Evolutionary conservation across 2,888 invertebrate genomes (phyloP), one percentile per base, ranked within the genome.

Genomic region (Plemyria rubiginata): DNA sequence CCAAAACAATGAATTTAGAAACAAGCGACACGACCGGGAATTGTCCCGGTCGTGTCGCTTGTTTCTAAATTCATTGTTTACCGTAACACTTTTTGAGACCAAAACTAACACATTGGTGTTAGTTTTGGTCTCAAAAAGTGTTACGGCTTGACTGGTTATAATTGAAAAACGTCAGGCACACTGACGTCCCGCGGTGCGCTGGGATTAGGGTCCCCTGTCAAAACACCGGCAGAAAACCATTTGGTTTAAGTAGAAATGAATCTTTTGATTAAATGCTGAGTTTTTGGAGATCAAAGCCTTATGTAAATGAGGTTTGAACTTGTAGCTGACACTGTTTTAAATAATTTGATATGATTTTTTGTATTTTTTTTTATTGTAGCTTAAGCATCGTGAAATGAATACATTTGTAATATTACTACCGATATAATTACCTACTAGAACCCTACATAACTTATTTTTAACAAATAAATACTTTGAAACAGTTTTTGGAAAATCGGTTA

Each of bases 181-280:
- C 81, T 72, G 86, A 82, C 87, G 84, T 85, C 89, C 89, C 86
- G 85, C 85, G 80, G 87, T 77, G 89, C 77, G 78, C 67, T 68
- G 70, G 84, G 86, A 86, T 85, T 86, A 87, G 88, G 89, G 87
- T 85, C 84, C 73, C 78, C 84, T 86, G 70, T 68, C 70, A 68
- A 69, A 67, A 70, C 61, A 52, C 55, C 63, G 65, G 60, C 66
- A 61, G 60, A 60, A 67, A 61, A 65, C 60, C 65, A 65, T 65
- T 65, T 61, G 60, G 57, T 54, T 60, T 58, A 61, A 54, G 60
- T 65, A 61, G 60, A 61, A 65, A 65, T 65, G 50, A 60, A 61
- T 65, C 65, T 65, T 65, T 65, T 57, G 60, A 58, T 57, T 65
- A 46, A 41, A 65, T 57, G 72, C 69, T 59, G 50, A 68, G 71